Conservation (phyloP, 2,888 invertebrate genomes). For the Silvanus unidentatus region DNA sequence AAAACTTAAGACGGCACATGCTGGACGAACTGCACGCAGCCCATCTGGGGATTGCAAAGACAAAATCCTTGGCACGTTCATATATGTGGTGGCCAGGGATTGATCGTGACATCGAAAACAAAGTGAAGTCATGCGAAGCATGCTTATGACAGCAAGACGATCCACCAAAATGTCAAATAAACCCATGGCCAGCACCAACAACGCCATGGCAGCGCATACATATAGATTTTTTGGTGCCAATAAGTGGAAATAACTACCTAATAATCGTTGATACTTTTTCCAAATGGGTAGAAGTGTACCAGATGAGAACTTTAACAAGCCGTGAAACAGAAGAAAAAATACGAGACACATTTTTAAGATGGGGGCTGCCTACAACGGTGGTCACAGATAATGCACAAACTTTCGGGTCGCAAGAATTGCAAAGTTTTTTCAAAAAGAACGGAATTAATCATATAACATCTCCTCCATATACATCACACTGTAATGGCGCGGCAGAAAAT, state of each 20-base stretch:
- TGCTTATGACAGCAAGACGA: neutral
- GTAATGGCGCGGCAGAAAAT: too few species aligned
- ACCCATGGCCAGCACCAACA: neutral
- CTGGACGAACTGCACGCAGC: neutral
- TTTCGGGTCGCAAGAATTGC: neutral
- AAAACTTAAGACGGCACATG: neutral
- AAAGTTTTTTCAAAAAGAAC: too few species aligned
- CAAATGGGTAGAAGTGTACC: conserved; percentile 6
- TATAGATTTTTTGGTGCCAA: neutral
- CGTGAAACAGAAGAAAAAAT: neutral
- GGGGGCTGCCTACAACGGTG: neutral
- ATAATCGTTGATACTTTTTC: conserved; percentile 1
- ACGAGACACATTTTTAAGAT: conserved; percentile 3
- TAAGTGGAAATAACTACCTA: neutral
- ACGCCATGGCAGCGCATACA: neutral
- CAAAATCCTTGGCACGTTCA: neutral
- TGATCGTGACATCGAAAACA: conserved; percentile 6
- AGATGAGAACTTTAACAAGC: neutral
- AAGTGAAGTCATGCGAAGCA: neutral
- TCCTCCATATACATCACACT: too few species aligned
- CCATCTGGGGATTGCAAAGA: neutral
- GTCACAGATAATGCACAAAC: neutral
- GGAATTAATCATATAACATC: too few species aligned
- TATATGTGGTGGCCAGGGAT: conserved; percentile 9
- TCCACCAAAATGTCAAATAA: neutral